phyloP scores from a whole-genome alignment of 2,797 vertebrate genomes.

The Naso thynnoides region DNA sequence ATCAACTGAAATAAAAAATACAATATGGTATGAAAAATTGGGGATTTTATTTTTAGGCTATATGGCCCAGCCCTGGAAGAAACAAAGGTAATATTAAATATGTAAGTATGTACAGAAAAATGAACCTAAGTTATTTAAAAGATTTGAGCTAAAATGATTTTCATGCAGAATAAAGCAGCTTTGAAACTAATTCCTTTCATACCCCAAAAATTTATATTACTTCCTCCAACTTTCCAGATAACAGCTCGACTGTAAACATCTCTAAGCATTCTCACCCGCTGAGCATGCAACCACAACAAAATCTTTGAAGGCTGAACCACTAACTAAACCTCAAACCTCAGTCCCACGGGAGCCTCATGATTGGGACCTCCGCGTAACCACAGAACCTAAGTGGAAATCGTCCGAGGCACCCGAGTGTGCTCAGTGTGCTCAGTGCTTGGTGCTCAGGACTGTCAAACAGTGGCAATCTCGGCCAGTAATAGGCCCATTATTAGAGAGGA shows the following conservation, averaged over 20 bases:
- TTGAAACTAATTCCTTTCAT: constrained; percentile 24
- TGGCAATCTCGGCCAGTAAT: constrained; percentile 69
- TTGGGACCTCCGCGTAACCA: constrained; percentile 24
- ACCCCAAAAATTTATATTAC: constrained; percentile 28
- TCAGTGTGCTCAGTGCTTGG: constrained; percentile 7
- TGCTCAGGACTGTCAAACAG: constrained; percentile 63
- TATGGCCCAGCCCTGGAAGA: too few species aligned
- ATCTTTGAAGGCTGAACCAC: constrained; percentile 23
- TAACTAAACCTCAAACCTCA: constrained; percentile 30
- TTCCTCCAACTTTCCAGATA: constrained; percentile 11
- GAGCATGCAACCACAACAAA: constrained; percentile 2
- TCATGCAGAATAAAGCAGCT: not conserved
- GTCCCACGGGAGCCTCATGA: constrained; percentile 30
- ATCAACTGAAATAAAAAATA: too few species aligned
- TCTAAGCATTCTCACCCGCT: not conserved
- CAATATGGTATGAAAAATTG: too few species aligned
- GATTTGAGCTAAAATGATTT: not conserved
- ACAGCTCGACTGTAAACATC: constrained; percentile 8
- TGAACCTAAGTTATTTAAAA: too few species aligned
- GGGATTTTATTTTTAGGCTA: too few species aligned
- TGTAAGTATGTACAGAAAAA: too few species aligned
- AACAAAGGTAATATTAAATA: too few species aligned
- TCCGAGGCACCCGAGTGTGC: constrained; percentile 43
- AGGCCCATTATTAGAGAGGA: constrained; percentile 72
- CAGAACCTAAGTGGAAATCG: constrained; percentile 35